Base-by-base conservation (phyloP, 2,888 invertebrate species). In the Parnassius orleans region DNA sequence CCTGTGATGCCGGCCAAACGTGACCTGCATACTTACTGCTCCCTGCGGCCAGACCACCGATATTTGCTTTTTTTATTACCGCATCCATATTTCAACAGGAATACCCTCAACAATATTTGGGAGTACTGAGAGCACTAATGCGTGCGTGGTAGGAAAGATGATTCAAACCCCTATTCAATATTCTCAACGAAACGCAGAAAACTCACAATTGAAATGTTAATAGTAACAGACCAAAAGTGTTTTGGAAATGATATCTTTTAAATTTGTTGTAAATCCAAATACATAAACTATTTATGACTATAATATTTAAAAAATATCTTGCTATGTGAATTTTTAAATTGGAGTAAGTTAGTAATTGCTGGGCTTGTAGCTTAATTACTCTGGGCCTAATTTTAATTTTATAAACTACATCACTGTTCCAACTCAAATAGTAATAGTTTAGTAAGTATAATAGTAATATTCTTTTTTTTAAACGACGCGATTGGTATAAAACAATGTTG, bases 21-120 rank as follows among this genome's bases (percentile, higher is more conserved):
- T 89, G 87, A 86, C 79, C 80, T 67, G 86, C 82, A 83, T 87
- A 72, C 73, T 57, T 65, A 62, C 57, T 53, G 69, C 76, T 76
- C 82, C 83, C 71, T 76, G 75, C 81, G 83, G 79, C 79, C 76
- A 74, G 72, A 78, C 76, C 73, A 73, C 72, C 77, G 73, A 80
- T 88, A 84, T 88, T 86, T 86, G 84, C 82, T 83, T 77, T 85
- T 84, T 86, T 87, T 87, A 85, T 86, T 83, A 83, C 81, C 83
- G 71, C 84, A 87, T 87, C 83, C 86, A 88, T 89, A 89, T 88
- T 87, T 87, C 86, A 87, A 84, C 84, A 84, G 81, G 80, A 83
- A 81, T 76, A 80, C 77, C 77, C 81, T 69, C 81, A 83, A 85
- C 84, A 86, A 84, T 86, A 87, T 87, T 86, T 84, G 82, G 84